phyloP scores from a whole-genome alignment of 1,140 invertebrate genomes.

The Pygmarrhopalites habei region DNA sequence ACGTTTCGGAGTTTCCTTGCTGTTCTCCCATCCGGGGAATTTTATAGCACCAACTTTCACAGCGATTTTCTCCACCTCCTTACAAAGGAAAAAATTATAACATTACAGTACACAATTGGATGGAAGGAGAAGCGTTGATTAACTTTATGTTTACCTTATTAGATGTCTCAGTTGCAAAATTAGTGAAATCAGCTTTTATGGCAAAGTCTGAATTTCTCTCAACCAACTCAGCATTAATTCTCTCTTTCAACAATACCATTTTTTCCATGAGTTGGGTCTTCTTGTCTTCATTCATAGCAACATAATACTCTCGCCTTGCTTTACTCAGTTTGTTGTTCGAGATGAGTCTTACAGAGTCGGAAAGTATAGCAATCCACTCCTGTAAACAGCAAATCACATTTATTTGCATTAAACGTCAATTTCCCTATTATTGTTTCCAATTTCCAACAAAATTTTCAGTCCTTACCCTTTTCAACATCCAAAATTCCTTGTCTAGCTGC shows the following conservation, averaged over 20 bases:
- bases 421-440: background rate
- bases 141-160: constrained; percentile 17
- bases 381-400: constrained; percentile 1
- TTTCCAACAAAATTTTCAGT: background rate
- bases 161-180: constrained; percentile 14
- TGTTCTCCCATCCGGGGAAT: constrained; percentile 34
- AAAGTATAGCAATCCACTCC: constrained; percentile 22
- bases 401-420: background rate
- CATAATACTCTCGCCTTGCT: constrained; percentile 27
- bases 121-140: too few relatives aligned
- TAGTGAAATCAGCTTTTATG: constrained; percentile 29
- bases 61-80: constrained; percentile 17
- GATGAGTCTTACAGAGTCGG: constrained; percentile 22
- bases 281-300: constrained; percentile 16
- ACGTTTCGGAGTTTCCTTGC: constrained; percentile 17
- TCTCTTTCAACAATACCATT: constrained; percentile 30
- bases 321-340: constrained; percentile 10
- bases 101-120: too few relatives aligned
- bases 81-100: background rate
- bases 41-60: constrained; percentile 30
- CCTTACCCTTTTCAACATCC: constrained; percentile 27
- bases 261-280: constrained; percentile 23
- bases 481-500: constrained; percentile 26
- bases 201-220: constrained; percentile 13
- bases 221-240: constrained; percentile 16